A percentile compares a stretch with the other conserved stretches of the same genome.
phyloP scores from a whole-genome alignment of 2,888 invertebrate species.

The Dolichomitus sp. region DNA sequence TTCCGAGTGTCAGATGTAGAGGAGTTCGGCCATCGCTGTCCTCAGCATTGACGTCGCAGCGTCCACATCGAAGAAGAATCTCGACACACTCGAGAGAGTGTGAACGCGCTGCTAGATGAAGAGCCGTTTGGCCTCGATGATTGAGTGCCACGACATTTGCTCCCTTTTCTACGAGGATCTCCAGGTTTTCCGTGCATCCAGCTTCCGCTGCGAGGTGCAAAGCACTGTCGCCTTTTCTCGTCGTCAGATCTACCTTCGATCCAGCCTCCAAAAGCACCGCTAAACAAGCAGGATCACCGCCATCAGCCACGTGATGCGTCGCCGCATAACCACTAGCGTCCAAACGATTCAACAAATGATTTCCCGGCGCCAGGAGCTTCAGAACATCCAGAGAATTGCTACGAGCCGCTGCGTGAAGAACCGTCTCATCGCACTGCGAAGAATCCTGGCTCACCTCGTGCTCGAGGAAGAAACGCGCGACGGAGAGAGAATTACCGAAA shows the following conservation, averaged over 20 bases:
- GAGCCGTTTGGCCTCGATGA: conserved; percentile 93
- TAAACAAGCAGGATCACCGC: conserved; percentile 92
- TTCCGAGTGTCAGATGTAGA: conserved; percentile 94
- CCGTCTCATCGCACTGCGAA: conserved; percentile 90
- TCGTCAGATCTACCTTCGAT: conserved; percentile 90
- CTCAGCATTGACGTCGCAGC: conserved; percentile 92
- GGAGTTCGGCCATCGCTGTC: conserved; percentile 94
- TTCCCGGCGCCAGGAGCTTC: conserved; percentile 91
- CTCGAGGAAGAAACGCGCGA: conserved; percentile 92
- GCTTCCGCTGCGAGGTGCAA: conserved; percentile 96
- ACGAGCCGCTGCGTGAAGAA: conserved; percentile 94
- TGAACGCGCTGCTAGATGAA: conserved; percentile 94
- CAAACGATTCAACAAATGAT: conserved; percentile 92
- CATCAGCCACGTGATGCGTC: conserved; percentile 93
- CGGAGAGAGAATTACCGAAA: conserved; percentile 94
- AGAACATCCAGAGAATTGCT: conserved; percentile 95
- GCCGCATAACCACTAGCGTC: conserved; percentile 93
- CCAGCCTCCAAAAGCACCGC: conserved; percentile 92
- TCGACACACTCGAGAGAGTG: conserved; percentile 94
- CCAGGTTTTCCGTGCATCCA: conserved; percentile 94
- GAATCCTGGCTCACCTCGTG: conserved; percentile 91
- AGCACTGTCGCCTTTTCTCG: conserved; percentile 92
- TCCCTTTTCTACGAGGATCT: conserved; percentile 91
- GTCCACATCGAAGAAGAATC: conserved; percentile 91
- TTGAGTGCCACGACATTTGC: conserved; percentile 93